A percentile compares a stretch with the other conserved stretches of the same genome.
These are phyloP conservation scores for Syngnathus floridae DNA, from an alignment of 2,113 vertebrate genomes.

Conservation along the genomic window DNA sequence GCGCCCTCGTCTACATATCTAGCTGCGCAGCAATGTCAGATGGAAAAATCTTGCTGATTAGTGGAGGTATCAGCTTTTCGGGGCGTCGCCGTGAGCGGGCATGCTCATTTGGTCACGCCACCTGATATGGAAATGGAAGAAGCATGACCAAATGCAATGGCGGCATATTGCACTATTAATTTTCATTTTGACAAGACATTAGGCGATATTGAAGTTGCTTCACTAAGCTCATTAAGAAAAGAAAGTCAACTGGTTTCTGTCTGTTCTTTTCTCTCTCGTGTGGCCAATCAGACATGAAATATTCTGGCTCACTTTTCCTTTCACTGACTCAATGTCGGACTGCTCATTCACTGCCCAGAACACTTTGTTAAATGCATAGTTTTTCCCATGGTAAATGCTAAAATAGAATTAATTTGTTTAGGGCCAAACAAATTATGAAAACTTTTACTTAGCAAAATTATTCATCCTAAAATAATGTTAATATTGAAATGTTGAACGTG, in stretches of 20 bases:
- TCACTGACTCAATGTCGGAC: slow-evolving; percentile 34
- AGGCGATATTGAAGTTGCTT: slow-evolving; percentile 72
- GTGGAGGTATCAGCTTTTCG: slow-evolving; percentile 69
- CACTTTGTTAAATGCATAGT: neutral
- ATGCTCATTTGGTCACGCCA: slow-evolving; percentile 75
- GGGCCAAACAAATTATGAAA: neutral
- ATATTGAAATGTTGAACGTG: too few species aligned
- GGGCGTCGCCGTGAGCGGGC: slow-evolving; percentile 55
- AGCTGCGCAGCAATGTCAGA: slow-evolving; percentile 48
- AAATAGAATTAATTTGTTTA: neutral
- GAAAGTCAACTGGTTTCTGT: slow-evolving; percentile 27
- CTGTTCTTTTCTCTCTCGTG: slow-evolving; percentile 26
- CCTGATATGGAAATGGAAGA: slow-evolving; percentile 71
- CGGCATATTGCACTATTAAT: slow-evolving; percentile 70
- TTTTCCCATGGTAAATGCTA: neutral
- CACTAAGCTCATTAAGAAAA: slow-evolving; percentile 61
- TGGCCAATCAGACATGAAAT: slow-evolving; percentile 58
- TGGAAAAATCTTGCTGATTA: slow-evolving; percentile 72
- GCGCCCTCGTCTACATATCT: slow-evolving; percentile 36
- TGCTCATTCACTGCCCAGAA: slow-evolving; percentile 24
- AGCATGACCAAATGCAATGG: slow-evolving; percentile 56
- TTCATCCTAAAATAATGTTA: too few species aligned
- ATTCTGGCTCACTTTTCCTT: slow-evolving; percentile 54
- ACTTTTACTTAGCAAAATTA: neutral
- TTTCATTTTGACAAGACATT: slow-evolving; percentile 77